These are phyloP conservation scores for Hedya salicella DNA, from an alignment of 2,888 invertebrate species.

Conservation along the genomic window DNA sequence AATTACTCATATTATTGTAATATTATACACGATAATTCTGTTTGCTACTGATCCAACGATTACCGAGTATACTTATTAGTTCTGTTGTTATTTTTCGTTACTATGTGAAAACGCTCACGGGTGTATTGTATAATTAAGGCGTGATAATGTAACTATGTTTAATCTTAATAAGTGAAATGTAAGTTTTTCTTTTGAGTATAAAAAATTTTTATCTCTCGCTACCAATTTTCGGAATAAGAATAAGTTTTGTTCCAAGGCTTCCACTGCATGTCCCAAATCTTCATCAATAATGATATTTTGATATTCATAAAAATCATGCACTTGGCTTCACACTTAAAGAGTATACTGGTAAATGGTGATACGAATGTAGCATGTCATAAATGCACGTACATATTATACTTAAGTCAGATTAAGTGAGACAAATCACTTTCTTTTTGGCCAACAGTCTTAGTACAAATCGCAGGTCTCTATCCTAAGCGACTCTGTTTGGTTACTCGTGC, in stretches of 20 bases:
- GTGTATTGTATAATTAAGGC: too few relatives aligned
- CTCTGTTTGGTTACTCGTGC: slow-evolving; percentile 19
- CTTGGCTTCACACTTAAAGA: not conserved
- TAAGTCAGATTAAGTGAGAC: slow-evolving; percentile 62
- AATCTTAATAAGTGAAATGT: too few relatives aligned
- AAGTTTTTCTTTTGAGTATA: too few relatives aligned
- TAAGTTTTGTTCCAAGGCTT: not conserved
- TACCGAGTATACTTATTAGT: too few relatives aligned
- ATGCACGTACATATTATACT: slow-evolving; percentile 38
- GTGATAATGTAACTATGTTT: too few relatives aligned
- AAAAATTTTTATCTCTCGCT: too few relatives aligned
- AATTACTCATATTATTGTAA: too few relatives aligned
- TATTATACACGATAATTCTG: too few relatives aligned
- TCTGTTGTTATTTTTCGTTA: too few relatives aligned
- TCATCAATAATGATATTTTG: not conserved
- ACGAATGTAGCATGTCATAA: slow-evolving; percentile 49
- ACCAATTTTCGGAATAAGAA: not conserved
- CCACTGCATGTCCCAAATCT: not conserved
- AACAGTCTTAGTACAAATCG: slow-evolving; percentile 43
- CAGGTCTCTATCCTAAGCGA: slow-evolving; percentile 17
- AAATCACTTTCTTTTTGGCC: slow-evolving; percentile 73
- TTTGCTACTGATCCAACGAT: too few relatives aligned
- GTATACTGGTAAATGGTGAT: not conserved
- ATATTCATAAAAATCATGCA: slow-evolving; percentile 9
- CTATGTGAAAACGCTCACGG: too few relatives aligned